Evolutionary conservation across 2,113 vertebrate genomes (phyloP).

Genomic region (Picathartes gymnocephalus): DNA sequence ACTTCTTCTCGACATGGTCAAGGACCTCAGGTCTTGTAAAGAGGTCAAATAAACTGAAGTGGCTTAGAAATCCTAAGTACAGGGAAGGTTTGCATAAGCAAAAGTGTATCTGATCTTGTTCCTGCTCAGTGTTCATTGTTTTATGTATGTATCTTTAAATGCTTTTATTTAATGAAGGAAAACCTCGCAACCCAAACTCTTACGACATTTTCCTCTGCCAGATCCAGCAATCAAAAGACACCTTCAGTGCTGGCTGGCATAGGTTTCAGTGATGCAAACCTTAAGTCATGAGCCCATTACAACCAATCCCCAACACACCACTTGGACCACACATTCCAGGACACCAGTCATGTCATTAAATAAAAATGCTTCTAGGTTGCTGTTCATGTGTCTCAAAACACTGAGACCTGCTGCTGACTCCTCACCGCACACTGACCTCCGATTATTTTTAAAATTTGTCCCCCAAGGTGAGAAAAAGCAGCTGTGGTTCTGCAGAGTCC

Average conservation of each 20-base stretch:
- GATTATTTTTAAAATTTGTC: neutral
- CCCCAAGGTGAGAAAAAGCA: neutral
- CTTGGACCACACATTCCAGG: neutral
- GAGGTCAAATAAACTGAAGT: neutral
- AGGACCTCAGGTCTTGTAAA: neutral
- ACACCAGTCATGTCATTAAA: neutral
- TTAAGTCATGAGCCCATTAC: neutral
- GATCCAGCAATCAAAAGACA: neutral
- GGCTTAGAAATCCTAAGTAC: neutral
- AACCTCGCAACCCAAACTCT: neutral
- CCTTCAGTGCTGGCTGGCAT: neutral
- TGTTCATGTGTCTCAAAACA: rapidly evolving
- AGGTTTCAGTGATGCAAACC: neutral
- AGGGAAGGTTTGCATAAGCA: neutral
- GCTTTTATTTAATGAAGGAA: neutral
- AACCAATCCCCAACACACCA: neutral
- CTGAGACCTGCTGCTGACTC: neutral
- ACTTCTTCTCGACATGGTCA: neutral
- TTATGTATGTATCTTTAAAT: neutral
- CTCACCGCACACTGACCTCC: neutral
- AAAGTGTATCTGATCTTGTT: neutral
- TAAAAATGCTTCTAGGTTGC: rapidly evolving
- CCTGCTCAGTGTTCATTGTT: neutral
- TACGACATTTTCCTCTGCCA: neutral
- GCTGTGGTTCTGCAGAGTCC: neutral